Evolutionary conservation across 35 echinoderm and acorn worm genomes (phyloP), one percentile per base, ranked within the genome.

Genomic region (Ophioderma brevispina): DNA sequence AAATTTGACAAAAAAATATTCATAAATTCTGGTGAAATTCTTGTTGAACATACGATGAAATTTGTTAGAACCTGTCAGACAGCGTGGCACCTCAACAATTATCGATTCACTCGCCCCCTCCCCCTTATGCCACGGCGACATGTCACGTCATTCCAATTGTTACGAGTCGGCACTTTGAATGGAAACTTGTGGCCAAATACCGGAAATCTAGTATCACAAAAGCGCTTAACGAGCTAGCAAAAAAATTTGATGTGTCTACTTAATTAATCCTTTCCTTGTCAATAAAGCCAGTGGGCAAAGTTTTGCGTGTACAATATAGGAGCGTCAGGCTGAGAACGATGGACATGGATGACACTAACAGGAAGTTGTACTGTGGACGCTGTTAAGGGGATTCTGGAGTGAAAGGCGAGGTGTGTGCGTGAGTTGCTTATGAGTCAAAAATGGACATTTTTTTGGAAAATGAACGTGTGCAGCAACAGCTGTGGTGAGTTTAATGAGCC

Each of bases 191-290:
- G 59, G 59, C 17, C 17, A 6, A 70, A 70, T 70, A 70, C 59
- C 59, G 59, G 59, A 70, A 70, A 70, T 70, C 59, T 70, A 13
- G 59, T 25, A 18, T 70, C 59, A 70, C 15, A 3, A 30, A 25
- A 4, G 28, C n/a, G 59, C 28, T 70, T 70, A 70, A 70, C 59
- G 41, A 17, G 41, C 41, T 46, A 46, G 41, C 17, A 70, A 70
- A 25, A 11, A 25, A 70, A 1, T 70, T 25, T 70, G 59, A 70
- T 25, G 28, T 70, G 59, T 46, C 41, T 4, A 17, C 41, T 8
- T 46, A 70, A 70, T 70, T 70, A 30, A 70, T 70, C 15, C 28
- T 70, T 70, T 70, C 59, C 59, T 70, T 70, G 59, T 70, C 59
- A 70, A 30, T 70, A 13, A n/a, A 8, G 17, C 59, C 59, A 70